Evolutionary conservation across 2,888 invertebrate genomes (phyloP).

Genomic region (Xestia rhomboidea): DNA sequence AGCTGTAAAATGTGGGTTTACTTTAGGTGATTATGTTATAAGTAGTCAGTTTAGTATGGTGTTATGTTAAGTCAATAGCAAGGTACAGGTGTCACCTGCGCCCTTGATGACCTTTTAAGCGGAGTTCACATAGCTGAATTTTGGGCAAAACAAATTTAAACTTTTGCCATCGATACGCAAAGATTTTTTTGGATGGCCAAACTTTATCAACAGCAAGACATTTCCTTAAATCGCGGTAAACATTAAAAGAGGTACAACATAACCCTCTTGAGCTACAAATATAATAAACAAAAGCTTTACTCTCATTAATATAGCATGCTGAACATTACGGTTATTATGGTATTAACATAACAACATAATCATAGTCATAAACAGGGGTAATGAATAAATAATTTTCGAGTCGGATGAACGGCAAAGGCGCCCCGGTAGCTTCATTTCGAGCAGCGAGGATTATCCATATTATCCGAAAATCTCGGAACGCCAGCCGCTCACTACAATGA

Average conservation of each 20-base stretch:
- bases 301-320: slow-evolving; percentile 64
- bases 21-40: too few relatives aligned
- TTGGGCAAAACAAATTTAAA: not conserved
- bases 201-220: not conserved
- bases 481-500: slow-evolving; percentile 81
- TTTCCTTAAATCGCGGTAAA: not conserved
- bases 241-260: not conserved
- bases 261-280: slow-evolving; percentile 28
- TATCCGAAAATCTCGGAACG: slow-evolving; percentile 86
- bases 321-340: slow-evolving; percentile 69
- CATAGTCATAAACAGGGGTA: slow-evolving; percentile 78
- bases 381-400: slow-evolving; percentile 86
- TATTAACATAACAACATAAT: slow-evolving; percentile 75
- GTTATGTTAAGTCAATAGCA: not conserved
- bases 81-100: not conserved
- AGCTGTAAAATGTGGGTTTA: too few relatives aligned
- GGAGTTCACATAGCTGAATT: not conserved
- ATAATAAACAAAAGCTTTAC: slow-evolving; percentile 54
- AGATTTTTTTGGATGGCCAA: too few relatives aligned
- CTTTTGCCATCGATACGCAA: not conserved
- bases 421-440: slow-evolving; percentile 83
- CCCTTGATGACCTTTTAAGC: not conserved
- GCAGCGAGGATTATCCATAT: slow-evolving; percentile 87
- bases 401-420: slow-evolving; percentile 81
- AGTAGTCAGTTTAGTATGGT: too few relatives aligned